Percentiles rank a stretch among this genome's conserved stretches.
Evolutionary conservation across 2,888 invertebrate genomes (phyloP).

Genomic region (Acanthosoma haemorrhoidale): DNA sequence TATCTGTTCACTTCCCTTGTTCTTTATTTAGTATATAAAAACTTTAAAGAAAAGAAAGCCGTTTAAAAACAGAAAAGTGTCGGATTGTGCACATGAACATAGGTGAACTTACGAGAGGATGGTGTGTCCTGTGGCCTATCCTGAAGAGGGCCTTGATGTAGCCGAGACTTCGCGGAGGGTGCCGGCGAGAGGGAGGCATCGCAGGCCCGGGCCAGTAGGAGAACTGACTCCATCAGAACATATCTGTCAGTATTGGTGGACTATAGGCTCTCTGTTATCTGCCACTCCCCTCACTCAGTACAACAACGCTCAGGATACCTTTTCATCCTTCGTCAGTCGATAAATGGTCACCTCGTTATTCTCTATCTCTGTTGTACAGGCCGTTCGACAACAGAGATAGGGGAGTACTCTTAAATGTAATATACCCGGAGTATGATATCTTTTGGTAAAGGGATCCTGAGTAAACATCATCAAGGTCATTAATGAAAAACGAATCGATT

Average conservation of each 20-base stretch:
- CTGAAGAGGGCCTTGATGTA: background rate
- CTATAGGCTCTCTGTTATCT: background rate
- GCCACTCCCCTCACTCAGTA: background rate
- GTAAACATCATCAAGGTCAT: no score
- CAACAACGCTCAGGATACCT: slow-evolving; percentile 2
- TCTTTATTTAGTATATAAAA: no score
- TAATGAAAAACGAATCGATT: no score
- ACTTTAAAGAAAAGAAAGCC: no score
- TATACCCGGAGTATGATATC: no score
- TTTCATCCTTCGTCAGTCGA: background rate
- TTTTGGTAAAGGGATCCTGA: no score
- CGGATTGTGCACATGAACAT: no score
- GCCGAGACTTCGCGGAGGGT: background rate
- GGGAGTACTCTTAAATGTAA: background rate
- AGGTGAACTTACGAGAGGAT: no score
- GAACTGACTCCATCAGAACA: background rate
- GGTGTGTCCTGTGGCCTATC: background rate
- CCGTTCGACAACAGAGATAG: background rate
- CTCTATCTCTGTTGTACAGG: slow-evolving; percentile 1
- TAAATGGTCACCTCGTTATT: background rate
- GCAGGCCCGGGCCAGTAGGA: background rate
- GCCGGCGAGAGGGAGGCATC: background rate
- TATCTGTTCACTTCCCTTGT: no score
- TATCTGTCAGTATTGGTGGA: background rate
- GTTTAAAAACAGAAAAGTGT: no score